Conservation (phyloP, 1,140 invertebrate genomes). For the Gryllus bimaculatus region DNA sequence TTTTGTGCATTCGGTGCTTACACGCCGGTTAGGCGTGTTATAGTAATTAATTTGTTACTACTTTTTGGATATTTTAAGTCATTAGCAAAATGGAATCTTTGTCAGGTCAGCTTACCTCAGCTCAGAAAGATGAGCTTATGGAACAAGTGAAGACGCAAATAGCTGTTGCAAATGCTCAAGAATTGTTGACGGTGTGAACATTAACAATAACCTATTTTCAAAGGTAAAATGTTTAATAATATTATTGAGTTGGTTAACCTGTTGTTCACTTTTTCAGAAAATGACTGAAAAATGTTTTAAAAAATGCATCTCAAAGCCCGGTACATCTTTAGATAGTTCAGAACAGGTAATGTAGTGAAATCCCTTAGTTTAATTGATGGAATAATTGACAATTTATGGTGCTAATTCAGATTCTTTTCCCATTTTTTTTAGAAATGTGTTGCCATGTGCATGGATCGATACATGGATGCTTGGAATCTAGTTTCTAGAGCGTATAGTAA, state of each 20-base stretch:
- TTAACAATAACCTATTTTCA: constrained; percentile 22
- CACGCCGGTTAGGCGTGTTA: no score
- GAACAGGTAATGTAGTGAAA: constrained; percentile 60
- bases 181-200: constrained; percentile 66
- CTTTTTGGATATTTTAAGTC: neutral
- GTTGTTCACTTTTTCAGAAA: constrained; percentile 55
- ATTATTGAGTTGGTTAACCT: neutral
- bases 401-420: constrained; percentile 11
- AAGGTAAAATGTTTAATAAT: constrained; percentile 18
- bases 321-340: constrained; percentile 77
- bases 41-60: neutral
- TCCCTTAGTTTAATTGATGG: neutral
- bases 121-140: constrained; percentile 84
- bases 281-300: constrained; percentile 96
- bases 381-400: neutral
- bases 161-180: constrained; percentile 87
- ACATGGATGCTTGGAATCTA: constrained; percentile 91
- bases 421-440: constrained; percentile 76
- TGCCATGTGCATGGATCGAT: constrained; percentile 95
- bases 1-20: no score
- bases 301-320: constrained; percentile 86
- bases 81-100: constrained; percentile 8
- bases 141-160: constrained; percentile 94
- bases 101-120: constrained; percentile 39
- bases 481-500: constrained; percentile 76